These are phyloP conservation scores for Marmota monax DNA, from an alignment of 2,113 vertebrate genomes.

Conservation along the genomic window DNA sequence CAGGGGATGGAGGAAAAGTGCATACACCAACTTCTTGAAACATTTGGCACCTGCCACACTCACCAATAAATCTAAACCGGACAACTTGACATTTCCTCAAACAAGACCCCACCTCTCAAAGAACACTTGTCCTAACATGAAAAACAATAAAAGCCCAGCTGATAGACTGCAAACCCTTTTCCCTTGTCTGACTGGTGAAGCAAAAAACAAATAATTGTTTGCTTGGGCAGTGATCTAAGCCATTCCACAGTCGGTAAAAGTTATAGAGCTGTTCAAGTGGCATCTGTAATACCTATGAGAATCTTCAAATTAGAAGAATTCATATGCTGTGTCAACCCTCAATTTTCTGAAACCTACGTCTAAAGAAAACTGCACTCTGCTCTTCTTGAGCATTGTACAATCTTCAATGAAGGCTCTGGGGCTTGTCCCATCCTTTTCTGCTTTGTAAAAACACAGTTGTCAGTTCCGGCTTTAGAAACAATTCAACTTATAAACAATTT, in stretches of 20 bases:
- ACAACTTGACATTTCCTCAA: constrained; percentile 78
- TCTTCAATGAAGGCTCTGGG: constrained; percentile 5
- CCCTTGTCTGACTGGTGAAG: constrained; percentile 61
- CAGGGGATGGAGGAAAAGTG: constrained; percentile 31
- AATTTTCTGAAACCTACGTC: constrained; percentile 8
- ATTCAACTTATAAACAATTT: constrained; percentile 83
- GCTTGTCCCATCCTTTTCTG: constrained; percentile 53
- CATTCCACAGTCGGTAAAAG: background rate
- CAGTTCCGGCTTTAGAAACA: constrained; percentile 80
- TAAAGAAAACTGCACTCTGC: constrained; percentile 38
- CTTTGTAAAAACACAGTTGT: constrained; percentile 80
- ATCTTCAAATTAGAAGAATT: constrained; percentile 23
- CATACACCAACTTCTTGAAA: constrained; percentile 67
- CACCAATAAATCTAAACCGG: constrained; percentile 75
- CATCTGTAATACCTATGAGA: background rate
- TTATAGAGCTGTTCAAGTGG: background rate
- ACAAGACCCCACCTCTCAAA: constrained; percentile 72
- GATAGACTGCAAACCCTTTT: constrained; percentile 68
- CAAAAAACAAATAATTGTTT: constrained; percentile 65
- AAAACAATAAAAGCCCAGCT: constrained; percentile 70
- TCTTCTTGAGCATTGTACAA: constrained; percentile 18
- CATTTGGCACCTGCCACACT: constrained; percentile 72
- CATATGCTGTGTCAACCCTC: background rate
- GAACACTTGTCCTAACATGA: constrained; percentile 72
- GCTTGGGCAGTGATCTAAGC: constrained; percentile 47